Base-by-base conservation (phyloP, 1,140 invertebrate genomes). In the Drosophila hydei region DNA sequence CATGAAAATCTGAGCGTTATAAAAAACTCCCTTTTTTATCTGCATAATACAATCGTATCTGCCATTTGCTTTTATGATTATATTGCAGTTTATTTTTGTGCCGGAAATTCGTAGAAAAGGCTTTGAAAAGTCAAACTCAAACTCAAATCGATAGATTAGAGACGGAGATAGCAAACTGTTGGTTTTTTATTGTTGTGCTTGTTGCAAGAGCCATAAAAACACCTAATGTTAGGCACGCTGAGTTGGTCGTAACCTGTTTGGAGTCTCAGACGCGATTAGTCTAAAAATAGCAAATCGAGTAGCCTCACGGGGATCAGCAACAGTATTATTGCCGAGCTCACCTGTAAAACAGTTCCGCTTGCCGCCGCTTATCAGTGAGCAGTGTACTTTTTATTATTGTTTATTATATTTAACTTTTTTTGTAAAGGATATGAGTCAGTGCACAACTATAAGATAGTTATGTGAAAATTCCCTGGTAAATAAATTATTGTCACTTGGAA, bases 81-180 rank as follows among this genome's bases (percentile, higher is more conserved):
- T 60, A 61, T 59, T 30, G 59, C 33, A 61, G 23, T 70, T 55
- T 54, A 42, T 55, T 54, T 38, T 50, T 16, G 42, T 42, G 18
- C 63, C 77, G 59, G 62, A 83, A 69, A 76, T 80, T 62, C 79
- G 51, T 42, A 27, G 63, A 83, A 83, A 45, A 21, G 36, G 48
- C 54, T 64, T 62, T 83, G 61, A 64, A 69, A 59, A 50, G 16
- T 59, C 27, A 56, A 23, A n/a, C n/a, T n/a, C n/a, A n/a, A 42
- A 42, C 38, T 8, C n/a, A 16, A 14, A 74, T 83, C 72, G 59
- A 70, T 25, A 77, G 71, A 63, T 64, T 64, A 58, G 19, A 67
- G 23, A 54, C 14, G 38, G 18, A 48, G 43, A 33, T 54, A 36
- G 51, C 60, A 40, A 60, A 36, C n/a, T 18, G 4, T 40, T 11